phyloP scores from a whole-genome alignment of 2,888 invertebrate genomes.

The Pristionchus fissidentatus region DNA sequence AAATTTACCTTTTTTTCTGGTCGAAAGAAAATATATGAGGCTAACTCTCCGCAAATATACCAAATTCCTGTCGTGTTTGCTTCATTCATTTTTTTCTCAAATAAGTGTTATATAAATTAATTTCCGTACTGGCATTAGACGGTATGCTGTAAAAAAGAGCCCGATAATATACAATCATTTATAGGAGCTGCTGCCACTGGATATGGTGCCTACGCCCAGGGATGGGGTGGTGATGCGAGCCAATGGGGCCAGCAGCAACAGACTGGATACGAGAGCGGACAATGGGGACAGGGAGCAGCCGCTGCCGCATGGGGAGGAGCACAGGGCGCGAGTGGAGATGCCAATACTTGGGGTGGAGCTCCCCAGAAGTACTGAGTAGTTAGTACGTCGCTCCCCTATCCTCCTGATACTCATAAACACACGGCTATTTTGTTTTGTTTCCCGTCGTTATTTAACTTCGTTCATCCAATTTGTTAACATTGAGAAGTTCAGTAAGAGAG shows the following conservation, averaged over 20 bases:
- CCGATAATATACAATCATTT: background rate
- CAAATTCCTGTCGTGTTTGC: too few relatives aligned
- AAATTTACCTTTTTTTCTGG: too few relatives aligned
- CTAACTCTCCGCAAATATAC: too few relatives aligned
- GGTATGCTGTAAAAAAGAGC: background rate
- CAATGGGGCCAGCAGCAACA: background rate
- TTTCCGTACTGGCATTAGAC: too few relatives aligned
- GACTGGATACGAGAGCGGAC: constrained; percentile 44
- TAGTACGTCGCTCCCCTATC: background rate
- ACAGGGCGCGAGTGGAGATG: constrained; percentile 6
- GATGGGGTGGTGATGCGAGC: background rate
- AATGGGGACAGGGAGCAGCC: constrained; percentile 47
- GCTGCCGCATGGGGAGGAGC: constrained; percentile 54
- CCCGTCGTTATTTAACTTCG: too few relatives aligned
- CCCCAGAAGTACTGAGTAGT: constrained; percentile 3
- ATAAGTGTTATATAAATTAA: too few relatives aligned
- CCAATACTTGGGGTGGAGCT: background rate
- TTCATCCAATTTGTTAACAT: background rate
- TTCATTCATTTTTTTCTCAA: too few relatives aligned
- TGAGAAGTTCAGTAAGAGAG: background rate
- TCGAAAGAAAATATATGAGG: too few relatives aligned
- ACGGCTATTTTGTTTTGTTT: constrained; percentile 19
- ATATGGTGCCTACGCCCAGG: constrained; percentile 47
- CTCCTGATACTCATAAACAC: constrained; percentile 8
- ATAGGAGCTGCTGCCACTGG: constrained; percentile 3